Evolutionary conservation across 1,140 invertebrate species (phyloP).

Genomic region (Copidosoma floridanum): DNA sequence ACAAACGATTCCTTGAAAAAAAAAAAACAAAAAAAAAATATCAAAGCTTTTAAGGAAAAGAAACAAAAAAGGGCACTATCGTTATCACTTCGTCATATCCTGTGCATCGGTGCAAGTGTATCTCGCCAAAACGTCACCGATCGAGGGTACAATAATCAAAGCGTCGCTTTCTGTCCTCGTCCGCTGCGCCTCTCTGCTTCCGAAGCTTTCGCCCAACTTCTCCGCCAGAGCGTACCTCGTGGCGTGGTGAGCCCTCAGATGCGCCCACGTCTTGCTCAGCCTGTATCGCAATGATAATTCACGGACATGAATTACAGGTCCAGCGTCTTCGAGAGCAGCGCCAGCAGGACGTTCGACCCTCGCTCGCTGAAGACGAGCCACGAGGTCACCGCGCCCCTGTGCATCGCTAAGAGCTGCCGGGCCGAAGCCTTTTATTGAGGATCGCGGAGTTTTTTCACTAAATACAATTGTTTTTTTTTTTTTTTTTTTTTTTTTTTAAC

Average conservation of each 20-base stretch:
- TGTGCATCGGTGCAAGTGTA: too few species aligned
- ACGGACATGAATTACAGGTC: not conserved
- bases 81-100: too few species aligned
- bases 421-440: not conserved
- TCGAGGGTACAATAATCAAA: conserved; percentile 54
- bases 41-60: too few species aligned
- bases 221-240: conserved; percentile 58
- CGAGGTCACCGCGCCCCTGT: not conserved
- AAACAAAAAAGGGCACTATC: too few species aligned
- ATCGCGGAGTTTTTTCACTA: too few species aligned
- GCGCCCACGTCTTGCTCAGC: conserved; percentile 55
- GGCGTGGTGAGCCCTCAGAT: conserved; percentile 55
- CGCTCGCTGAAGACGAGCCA: too few species aligned
- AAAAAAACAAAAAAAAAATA: not conserved
- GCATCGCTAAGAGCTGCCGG: not conserved
- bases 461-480: too few species aligned
- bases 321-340: too few species aligned
- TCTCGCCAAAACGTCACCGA: conserved; percentile 52
- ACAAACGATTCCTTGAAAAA: not conserved
- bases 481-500: too few species aligned
- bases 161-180: conserved; percentile 44
- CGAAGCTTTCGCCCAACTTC: conserved; percentile 52
- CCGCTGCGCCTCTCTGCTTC: conserved; percentile 44
- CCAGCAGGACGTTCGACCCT: too few species aligned
- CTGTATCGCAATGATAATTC: too few species aligned